Conservation (phyloP, 2,888 invertebrate genomes). For the Sesamia inferens region DNA sequence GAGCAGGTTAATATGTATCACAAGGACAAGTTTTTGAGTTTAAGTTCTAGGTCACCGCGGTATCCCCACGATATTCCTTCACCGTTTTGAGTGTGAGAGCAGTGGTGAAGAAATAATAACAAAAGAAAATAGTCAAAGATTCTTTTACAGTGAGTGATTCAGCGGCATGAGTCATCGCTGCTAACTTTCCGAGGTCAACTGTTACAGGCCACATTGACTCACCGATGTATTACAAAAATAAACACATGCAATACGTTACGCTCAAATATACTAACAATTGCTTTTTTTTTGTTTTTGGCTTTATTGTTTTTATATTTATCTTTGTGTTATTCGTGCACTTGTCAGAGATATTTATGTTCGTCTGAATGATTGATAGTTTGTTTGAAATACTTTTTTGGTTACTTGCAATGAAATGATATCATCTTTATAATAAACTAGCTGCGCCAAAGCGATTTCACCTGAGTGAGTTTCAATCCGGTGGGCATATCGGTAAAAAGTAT, state of each 20-base stretch:
- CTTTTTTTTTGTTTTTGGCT: conserved; percentile 33
- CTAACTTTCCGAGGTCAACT: conserved; percentile 72
- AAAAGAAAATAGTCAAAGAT: conserved; percentile 14
- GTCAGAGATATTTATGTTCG: conserved; percentile 40
- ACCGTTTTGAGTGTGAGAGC: background rate
- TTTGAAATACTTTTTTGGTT: conserved; percentile 20
- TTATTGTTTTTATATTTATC: conserved; percentile 43
- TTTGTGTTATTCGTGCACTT: conserved; percentile 31
- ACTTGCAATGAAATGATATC: conserved; percentile 1
- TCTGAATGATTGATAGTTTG: conserved; percentile 37
- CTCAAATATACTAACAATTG: conserved; percentile 30
- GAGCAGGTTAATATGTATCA: no score
- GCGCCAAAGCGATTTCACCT: no score
- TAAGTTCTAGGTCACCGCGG: no score
- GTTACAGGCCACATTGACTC: conserved; percentile 72
- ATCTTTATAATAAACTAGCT: background rate
- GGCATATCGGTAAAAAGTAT: no score
- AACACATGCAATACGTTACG: conserved; percentile 57
- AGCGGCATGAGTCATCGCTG: conserved; percentile 73
- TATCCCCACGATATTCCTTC: background rate
- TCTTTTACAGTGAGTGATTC: conserved; percentile 72
- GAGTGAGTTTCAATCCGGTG: no score
- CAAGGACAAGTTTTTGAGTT: no score
- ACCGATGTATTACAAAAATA: conserved; percentile 72
- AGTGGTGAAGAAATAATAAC: background rate